Conservation (phyloP, 2,113 vertebrate genomes). For the Pomatostomus ruficeps region DNA sequence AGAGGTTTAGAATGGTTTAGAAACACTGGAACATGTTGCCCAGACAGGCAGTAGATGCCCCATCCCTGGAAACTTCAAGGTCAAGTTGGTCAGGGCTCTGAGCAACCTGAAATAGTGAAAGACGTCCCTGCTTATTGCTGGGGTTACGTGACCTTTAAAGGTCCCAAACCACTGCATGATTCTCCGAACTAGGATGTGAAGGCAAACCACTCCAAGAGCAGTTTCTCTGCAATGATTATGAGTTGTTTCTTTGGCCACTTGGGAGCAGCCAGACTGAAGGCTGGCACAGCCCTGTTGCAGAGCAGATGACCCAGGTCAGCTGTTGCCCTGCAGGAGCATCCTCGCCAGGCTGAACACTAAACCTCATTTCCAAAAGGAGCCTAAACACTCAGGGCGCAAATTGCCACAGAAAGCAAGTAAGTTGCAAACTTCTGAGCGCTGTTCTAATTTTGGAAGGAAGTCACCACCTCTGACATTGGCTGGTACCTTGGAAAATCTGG, state of each 20-base stretch:
- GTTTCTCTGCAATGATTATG: background rate
- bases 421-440: background rate
- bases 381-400: background rate
- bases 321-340: background rate
- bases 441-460: background rate
- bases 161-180: background rate
- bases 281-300: background rate
- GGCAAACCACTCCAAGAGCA: background rate
- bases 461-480: background rate
- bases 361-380: background rate
- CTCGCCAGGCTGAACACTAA: accelerated
- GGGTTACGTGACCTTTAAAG: background rate
- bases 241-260: background rate
- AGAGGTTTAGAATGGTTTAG: background rate
- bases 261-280: background rate
- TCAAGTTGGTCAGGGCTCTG: background rate
- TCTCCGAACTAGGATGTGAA: background rate
- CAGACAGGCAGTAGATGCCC: background rate
- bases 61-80: background rate
- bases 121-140: background rate
- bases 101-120: background rate
- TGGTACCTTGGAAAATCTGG: background rate
- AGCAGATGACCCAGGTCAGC: background rate
- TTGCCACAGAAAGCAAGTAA: background rate
- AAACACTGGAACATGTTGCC: background rate